Evolutionary conservation across 2,888 invertebrate species (phyloP), one percentile per base, ranked within the genome.

Genomic region (Oscheius sp.): DNA sequence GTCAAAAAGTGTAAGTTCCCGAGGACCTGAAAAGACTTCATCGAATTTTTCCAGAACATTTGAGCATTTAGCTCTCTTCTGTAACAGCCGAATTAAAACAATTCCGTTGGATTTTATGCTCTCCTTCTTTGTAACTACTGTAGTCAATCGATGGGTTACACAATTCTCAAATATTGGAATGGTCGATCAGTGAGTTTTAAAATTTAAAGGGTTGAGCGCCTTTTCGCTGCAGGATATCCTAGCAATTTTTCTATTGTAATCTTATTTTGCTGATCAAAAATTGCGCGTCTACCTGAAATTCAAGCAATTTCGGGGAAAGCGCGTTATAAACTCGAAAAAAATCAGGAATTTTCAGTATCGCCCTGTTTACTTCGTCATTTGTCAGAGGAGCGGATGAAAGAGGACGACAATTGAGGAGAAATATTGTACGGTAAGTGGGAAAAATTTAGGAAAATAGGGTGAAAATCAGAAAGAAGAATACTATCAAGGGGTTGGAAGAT

Each of bases 51-150:
- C 69, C 76, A 83, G 83, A 58, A 72, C 75, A 12, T 81, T 82
- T 55, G 79, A 80, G 53, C 68, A 76, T 55, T 74, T 84, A 49
- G 79, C 79, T 64, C 63, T 64, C 43, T 78, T 80, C 55, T 78
- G 80, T 49, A 78, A 82, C 55, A 69, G 77, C 12, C 66, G 80
- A 64, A 55, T 83, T 46, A 74, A 72, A 56, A 78, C 76, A 63
- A 79, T 83, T 49, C 83, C 83, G 13, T 64, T 84, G 53, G 80
- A 79, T 29, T 84, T 84, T 74, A 80, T 84, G 82, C 72, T 84
- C 5, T 78, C 79, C 49, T 84, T 84, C 64, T 84, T 84, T 63
- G 84, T 84, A 18, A 79, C 82, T n/a, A 78, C 80, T 21, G 81
- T 84, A 9, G 79, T 82, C 64, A 80, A 81, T 58, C 68, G 80